Evolutionary conservation across 2,888 invertebrate genomes (phyloP).

Genomic region (Thecocarcelia acutangulata): DNA sequence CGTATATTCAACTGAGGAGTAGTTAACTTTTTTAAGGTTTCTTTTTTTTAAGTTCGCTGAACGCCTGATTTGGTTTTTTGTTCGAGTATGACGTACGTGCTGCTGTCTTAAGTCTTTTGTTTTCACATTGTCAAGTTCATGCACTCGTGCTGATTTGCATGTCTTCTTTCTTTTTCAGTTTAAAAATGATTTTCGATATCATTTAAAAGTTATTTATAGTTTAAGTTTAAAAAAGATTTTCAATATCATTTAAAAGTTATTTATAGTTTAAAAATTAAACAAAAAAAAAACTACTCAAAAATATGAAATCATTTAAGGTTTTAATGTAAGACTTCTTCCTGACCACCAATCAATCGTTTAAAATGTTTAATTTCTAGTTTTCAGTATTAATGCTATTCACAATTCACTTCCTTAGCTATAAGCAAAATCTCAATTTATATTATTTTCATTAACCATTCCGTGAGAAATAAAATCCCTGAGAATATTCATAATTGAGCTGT

Average conservation of each 20-base stretch:
- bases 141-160: conserved; percentile 12
- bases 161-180: not conserved
- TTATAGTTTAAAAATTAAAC: conserved; percentile 8
- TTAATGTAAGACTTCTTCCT: too few relatives aligned
- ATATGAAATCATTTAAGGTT: not conserved
- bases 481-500: too few relatives aligned
- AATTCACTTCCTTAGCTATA: too few relatives aligned
- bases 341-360: too few relatives aligned
- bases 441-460: too few relatives aligned
- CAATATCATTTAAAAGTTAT: not conserved
- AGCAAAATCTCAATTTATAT: too few relatives aligned
- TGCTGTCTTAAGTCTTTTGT: conserved; percentile 33
- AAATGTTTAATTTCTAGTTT: too few relatives aligned
- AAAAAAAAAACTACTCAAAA: too few relatives aligned
- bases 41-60: not conserved
- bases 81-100: not conserved
- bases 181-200: not conserved
- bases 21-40: conserved; percentile 6
- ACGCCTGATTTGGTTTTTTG: not conserved
- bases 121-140: not conserved
- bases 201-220: conserved; percentile 15
- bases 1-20: not conserved
- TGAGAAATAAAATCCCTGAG: too few relatives aligned
- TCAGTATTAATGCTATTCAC: too few relatives aligned
- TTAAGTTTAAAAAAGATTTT: too few relatives aligned